A percentile compares a stretch with the other conserved stretches of the same genome.
These are phyloP conservation scores for Hydractinia symbiolongicarpus DNA, from an alignment of 30 jellyfish, hydroid and myxozoan species.

Conservation along the genomic window DNA sequence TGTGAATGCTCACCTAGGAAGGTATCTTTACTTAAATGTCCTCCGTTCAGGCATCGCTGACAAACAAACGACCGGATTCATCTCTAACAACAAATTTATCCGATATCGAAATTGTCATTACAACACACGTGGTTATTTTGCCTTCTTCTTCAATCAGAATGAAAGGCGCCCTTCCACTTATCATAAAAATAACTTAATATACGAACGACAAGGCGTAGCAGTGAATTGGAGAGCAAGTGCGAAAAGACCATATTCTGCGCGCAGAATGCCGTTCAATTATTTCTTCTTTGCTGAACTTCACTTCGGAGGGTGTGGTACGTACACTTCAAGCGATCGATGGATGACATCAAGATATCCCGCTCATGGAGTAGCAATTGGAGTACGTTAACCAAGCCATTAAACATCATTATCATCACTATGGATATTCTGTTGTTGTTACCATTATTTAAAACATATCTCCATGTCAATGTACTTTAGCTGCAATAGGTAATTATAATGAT, in stretches of 20 bases:
- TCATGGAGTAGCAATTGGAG: constrained; percentile 1
- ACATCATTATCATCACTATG: too few relatives aligned
- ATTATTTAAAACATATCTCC: too few relatives aligned
- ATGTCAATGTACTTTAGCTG: too few relatives aligned
- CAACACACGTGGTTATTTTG: neutral
- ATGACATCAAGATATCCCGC: neutral
- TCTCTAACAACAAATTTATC: neutral
- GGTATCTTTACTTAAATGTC: constrained; percentile 27
- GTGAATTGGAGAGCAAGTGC: constrained; percentile 3
- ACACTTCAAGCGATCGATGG: constrained; percentile 44
- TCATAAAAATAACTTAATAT: neutral
- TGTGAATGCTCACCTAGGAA: constrained; percentile 11
- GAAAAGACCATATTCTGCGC: neutral
- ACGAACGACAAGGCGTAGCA: constrained; percentile 4
- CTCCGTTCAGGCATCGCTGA: neutral
- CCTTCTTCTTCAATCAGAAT: neutral
- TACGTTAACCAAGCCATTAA: neutral
- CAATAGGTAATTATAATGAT: too few relatives aligned
- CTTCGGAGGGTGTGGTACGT: constrained; percentile 58
- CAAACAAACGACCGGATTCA: neutral
- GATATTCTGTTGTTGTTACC: too few relatives aligned
- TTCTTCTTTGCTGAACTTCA: constrained; percentile 39
- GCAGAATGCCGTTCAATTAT: neutral
- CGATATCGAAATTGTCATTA: neutral
- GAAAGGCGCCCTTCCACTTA: neutral